Conservation (phyloP, 2,113 vertebrate species). For the Pseudolaguvia tuberculata region DNA sequence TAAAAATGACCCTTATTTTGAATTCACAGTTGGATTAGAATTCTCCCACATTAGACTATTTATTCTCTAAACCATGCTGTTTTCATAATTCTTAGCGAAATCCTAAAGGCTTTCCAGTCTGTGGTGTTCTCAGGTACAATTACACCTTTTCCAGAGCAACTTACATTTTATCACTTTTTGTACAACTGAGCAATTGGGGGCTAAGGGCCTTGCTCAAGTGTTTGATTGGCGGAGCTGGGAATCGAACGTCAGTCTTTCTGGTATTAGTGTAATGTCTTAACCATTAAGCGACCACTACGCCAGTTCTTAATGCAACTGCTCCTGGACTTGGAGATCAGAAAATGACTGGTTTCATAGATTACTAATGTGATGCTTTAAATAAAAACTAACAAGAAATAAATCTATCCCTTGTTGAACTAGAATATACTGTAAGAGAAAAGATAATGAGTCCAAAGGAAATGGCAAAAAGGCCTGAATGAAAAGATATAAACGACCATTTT, state of each 20-base stretch:
- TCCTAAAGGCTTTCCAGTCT: not conserved
- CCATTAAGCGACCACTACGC: no score
- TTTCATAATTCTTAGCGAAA: not conserved
- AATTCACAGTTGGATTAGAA: not conserved
- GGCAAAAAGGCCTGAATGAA: conserved; percentile 33
- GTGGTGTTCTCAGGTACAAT: not conserved
- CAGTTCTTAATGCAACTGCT: no score
- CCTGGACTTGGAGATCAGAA: conserved; percentile 11
- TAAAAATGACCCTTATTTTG: not conserved
- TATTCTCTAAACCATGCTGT: not conserved
- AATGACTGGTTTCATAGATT: conserved; percentile 22
- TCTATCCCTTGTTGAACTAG: conserved; percentile 19
- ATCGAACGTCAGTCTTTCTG: no score
- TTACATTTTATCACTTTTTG: no score
- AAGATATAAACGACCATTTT: conserved; percentile 13
- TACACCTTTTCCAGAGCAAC: no score
- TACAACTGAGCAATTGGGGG: no score
- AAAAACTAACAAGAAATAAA: conserved; percentile 39
- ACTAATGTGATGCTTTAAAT: conserved; percentile 6
- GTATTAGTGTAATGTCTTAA: no score
- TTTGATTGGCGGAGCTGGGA: no score
- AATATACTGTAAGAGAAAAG: conserved; percentile 29
- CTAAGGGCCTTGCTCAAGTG: no score
- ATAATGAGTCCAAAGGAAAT: conserved; percentile 50
- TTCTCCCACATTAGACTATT: no score